Percentiles rank a stretch among this genome's conserved stretches.
phyloP scores from a whole-genome alignment of 2,888 invertebrate species.

The Cheilosia pagana region DNA sequence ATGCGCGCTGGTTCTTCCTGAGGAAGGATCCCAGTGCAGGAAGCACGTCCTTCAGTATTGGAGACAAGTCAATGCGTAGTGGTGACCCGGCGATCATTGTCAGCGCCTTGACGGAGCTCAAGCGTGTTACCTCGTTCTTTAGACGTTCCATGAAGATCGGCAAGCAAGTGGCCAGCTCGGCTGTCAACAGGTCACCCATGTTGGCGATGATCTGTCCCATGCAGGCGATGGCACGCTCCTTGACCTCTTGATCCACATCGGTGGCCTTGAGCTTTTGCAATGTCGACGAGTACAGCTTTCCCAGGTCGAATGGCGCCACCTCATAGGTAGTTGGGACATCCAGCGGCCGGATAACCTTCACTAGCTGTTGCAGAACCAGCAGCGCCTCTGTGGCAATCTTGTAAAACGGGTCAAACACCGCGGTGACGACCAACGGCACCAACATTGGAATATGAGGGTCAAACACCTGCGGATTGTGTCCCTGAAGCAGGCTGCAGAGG shows the following conservation, averaged over 20 bases:
- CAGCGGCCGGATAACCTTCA: conserved; percentile 94
- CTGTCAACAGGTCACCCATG: conserved; percentile 93
- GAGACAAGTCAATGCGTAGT: conserved; percentile 91
- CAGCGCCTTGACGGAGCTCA: conserved; percentile 97
- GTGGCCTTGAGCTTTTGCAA: conserved; percentile 94
- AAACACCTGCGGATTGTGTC: conserved; percentile 86
- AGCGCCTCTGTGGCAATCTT: conserved; percentile 99
- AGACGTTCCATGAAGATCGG: conserved; percentile 97
- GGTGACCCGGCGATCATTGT: conserved; percentile 97
- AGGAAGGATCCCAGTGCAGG: conserved; percentile 97
- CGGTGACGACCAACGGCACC: conserved; percentile 92
- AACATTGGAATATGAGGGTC: conserved; percentile 91
- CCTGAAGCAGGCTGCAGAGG: conserved; percentile 84
- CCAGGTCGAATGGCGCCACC: conserved; percentile 89
- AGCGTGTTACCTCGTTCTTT: conserved; percentile 97
- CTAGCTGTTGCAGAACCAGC: conserved; percentile 95
- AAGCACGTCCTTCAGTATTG: conserved; percentile 93
- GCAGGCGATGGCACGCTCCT: conserved; percentile 98
- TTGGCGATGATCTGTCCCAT: conserved; percentile 97
- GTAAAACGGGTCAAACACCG: conserved; percentile 98
- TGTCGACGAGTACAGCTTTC: conserved; percentile 92
- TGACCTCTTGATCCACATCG: conserved; percentile 99
- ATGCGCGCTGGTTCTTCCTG: conserved; percentile 97
- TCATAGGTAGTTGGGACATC: conserved; percentile 85
- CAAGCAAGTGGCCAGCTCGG: conserved; percentile 92